A percentile compares a stretch with the other conserved stretches of the same genome.
These are phyloP conservation scores for Hapalemur alaotrensis DNA, from an alignment of 2,797 vertebrate genomes.

Conservation along the genomic window DNA sequence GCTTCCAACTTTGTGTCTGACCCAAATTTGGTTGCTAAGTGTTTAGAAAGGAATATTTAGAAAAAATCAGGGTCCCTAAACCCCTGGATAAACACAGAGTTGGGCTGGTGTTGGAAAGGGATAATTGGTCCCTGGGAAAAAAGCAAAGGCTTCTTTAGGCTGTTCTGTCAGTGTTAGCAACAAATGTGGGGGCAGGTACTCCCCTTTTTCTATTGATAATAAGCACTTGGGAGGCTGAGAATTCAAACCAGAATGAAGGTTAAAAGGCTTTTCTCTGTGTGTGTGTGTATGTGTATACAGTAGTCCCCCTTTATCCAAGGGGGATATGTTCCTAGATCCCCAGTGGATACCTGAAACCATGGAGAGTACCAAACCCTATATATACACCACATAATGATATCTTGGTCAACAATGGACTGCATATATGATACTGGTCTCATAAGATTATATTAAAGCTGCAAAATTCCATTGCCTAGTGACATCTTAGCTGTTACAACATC, in stretches of 20 bases:
- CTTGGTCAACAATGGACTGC: not conserved
- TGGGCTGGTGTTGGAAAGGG: not conserved
- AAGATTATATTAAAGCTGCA: not conserved
- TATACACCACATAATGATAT: not conserved
- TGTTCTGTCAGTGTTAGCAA: not conserved
- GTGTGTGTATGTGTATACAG: not conserved
- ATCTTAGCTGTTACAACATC: not conserved
- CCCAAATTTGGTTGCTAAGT: conserved; percentile 50
- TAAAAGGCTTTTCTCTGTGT: not conserved
- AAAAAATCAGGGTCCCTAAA: conserved; percentile 12
- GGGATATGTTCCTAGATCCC: not conserved
- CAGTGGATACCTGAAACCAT: not conserved
- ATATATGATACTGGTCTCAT: not conserved
- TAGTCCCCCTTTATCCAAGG: not conserved
- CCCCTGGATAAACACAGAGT: not conserved
- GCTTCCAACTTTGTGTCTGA: conserved; percentile 23
- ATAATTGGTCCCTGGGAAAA: not conserved
- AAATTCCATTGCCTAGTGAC: not conserved
- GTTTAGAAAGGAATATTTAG: conserved; percentile 57
- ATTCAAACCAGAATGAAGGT: not conserved
- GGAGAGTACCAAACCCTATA: not conserved
- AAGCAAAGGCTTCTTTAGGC: not conserved
- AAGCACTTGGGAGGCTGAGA: not conserved
- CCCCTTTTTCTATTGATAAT: not conserved
- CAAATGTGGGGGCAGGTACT: not conserved